Conservation (phyloP, 2,797 vertebrate species). For the Apogon talboti region DNA sequence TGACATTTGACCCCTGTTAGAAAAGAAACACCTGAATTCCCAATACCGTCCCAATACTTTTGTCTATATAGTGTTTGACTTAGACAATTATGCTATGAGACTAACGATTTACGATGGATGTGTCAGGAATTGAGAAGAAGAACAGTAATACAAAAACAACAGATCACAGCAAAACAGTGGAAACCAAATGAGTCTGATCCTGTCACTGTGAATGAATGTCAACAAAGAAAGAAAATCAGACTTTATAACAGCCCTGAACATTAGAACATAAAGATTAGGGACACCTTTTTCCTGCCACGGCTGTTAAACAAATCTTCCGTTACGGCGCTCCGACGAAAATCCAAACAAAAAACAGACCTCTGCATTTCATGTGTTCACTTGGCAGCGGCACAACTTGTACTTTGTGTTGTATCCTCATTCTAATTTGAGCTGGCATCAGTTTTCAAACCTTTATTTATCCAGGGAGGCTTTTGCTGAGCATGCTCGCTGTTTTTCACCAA, state of each 20-base stretch:
- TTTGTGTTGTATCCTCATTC: constrained; percentile 31
- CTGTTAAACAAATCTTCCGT: background rate
- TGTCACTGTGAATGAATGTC: background rate
- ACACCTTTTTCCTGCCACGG: background rate
- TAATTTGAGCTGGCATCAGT: constrained; percentile 63
- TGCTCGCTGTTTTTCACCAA: constrained; percentile 37
- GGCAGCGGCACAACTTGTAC: constrained; percentile 21
- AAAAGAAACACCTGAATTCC: no score
- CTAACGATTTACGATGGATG: no score
- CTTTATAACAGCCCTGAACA: background rate
- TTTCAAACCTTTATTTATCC: constrained; percentile 64
- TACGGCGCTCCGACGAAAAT: background rate
- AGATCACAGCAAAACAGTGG: no score
- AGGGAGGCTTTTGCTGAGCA: constrained; percentile 57
- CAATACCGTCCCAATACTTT: no score
- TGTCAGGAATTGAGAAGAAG: no score
- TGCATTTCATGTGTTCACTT: constrained; percentile 27
- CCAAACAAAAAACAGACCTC: constrained; percentile 3
- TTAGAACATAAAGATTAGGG: background rate
- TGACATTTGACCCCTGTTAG: no score
- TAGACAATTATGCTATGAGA: no score
- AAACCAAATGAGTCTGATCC: background rate
- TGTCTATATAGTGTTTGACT: no score
- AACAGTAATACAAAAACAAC: no score
- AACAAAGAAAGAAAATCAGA: background rate